Evolutionary conservation across 2,888 invertebrate species (phyloP).

Genomic region (Scelioninae gen. 1): DNA sequence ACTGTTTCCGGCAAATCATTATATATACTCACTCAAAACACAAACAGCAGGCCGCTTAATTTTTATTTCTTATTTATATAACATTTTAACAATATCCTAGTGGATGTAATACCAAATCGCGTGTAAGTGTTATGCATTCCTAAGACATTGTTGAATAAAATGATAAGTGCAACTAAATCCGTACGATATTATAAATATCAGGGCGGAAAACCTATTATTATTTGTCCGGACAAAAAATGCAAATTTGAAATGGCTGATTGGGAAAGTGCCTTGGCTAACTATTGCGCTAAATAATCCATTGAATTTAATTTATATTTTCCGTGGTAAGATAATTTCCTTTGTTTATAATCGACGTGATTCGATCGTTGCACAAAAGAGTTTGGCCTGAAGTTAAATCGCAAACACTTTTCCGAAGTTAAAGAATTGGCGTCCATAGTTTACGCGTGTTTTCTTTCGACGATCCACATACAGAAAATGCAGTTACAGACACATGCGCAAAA

Average conservation of each 20-base stretch:
- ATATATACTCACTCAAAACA: too few relatives aligned
- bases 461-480: too few relatives aligned
- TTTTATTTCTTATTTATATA: too few relatives aligned
- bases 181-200: not conserved
- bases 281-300: slow-evolving; percentile 44
- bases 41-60: too few relatives aligned
- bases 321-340: slow-evolving; percentile 49
- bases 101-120: too few relatives aligned
- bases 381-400: slow-evolving; percentile 47
- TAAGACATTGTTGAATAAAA: too few relatives aligned
- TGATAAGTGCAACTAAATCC: not conserved
- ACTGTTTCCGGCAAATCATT: slow-evolving; percentile 61
- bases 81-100: too few relatives aligned
- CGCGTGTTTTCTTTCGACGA: slow-evolving; percentile 32
- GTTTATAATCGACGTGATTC: slow-evolving; percentile 34
- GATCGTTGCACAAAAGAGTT: slow-evolving; percentile 48
- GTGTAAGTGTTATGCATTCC: too few relatives aligned
- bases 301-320: slow-evolving; percentile 47
- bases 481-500: slow-evolving; percentile 33
- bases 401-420: slow-evolving; percentile 57
- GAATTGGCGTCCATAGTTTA: too few relatives aligned
- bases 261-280: slow-evolving; percentile 12
- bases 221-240: slow-evolving; percentile 22
- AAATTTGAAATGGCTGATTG: slow-evolving; percentile 6
- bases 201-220: slow-evolving; percentile 17